Percentiles rank a stretch among this genome's conserved stretches.
These are phyloP conservation scores for Strix uralensis DNA, from an alignment of 2,113 vertebrate genomes.

Conservation along the genomic window DNA sequence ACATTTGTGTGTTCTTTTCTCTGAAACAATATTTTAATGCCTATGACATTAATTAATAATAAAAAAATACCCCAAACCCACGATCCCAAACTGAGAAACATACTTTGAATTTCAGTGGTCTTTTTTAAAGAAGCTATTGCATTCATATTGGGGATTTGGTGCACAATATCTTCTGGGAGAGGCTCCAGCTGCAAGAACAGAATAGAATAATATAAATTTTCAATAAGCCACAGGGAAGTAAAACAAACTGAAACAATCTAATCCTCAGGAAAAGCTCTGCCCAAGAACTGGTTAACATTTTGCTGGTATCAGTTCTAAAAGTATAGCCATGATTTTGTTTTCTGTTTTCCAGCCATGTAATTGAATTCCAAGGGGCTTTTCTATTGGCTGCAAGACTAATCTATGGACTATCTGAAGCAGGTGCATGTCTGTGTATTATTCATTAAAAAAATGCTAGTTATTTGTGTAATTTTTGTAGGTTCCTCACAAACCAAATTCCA, in stretches of 20 bases:
- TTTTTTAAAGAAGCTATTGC: constrained; percentile 79
- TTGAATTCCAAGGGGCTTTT: constrained; percentile 79
- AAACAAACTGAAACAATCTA: constrained; percentile 52
- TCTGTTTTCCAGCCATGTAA: constrained; percentile 70
- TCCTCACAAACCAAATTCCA: constrained; percentile 74
- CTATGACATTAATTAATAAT: background rate
- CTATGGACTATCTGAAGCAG: constrained; percentile 73
- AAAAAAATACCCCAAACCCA: background rate
- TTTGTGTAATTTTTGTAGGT: constrained; percentile 74
- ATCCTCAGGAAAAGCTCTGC: constrained; percentile 50
- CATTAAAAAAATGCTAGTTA: constrained; percentile 76
- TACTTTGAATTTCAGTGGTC: constrained; percentile 82
- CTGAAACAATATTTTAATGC: background rate
- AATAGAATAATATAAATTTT: constrained; percentile 60
- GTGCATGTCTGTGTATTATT: constrained; percentile 77
- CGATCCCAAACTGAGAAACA: constrained; percentile 49
- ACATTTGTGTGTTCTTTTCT: background rate
- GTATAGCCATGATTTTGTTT: constrained; percentile 62
- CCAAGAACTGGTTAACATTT: constrained; percentile 59
- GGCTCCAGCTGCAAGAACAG: constrained; percentile 77
- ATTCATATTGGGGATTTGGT: constrained; percentile 77
- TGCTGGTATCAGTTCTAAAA: constrained; percentile 49
- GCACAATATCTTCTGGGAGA: constrained; percentile 73
- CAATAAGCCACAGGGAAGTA: constrained; percentile 53
- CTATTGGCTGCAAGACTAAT: constrained; percentile 75